Evolutionary conservation across 2,888 invertebrate genomes (phyloP), one percentile per base, ranked within the genome.

Genomic region (Habrosyne pyritoides): DNA sequence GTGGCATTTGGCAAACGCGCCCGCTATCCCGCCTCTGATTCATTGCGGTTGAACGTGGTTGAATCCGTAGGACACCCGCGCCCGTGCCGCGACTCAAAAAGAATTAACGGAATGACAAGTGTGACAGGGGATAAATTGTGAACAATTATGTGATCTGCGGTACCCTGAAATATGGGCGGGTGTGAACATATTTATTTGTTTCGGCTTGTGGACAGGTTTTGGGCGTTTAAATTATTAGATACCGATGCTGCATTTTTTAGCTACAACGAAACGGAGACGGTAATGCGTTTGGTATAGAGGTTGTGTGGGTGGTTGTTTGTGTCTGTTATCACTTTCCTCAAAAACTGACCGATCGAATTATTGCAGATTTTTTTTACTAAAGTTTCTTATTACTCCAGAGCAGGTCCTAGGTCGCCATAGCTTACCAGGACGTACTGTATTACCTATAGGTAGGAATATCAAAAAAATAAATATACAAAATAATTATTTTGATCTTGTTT

Each of bases 51-150:
- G 65, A 26, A 30, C 54, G 54, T 52, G 56, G 59, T 54, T 57
- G 18, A 42, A 42, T 18, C 18, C 18, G 18, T 42, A n/a, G 42
- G 18, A 14, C 48, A 55, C 24, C 47, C 52, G 61, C 66, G 67
- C 77, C 77, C 79, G 75, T 81, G 83, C 77, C 71, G 66, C 59
- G 73, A 75, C 69, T 74, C 70, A 67, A 62, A 69, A 80, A 66
- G 84, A 81, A 89, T 89, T 89, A 86, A 68, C 71, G 75, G 79
- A 84, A 82, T 89, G 91, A 91, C 90, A 89, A 75, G 75, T 74
- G 77, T 79, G 91, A 89, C 91, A 84, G 84, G 72, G 70, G 75
- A 91, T 88, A 84, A 81, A 91, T 91, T 68, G 84, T 80, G 65
- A 80, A 83, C 89, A 88, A 89, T 89, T 87, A 86, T 76, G 75